Conservation (phyloP, 2,888 invertebrate species). For the Chymomyza fuscimana region DNA sequence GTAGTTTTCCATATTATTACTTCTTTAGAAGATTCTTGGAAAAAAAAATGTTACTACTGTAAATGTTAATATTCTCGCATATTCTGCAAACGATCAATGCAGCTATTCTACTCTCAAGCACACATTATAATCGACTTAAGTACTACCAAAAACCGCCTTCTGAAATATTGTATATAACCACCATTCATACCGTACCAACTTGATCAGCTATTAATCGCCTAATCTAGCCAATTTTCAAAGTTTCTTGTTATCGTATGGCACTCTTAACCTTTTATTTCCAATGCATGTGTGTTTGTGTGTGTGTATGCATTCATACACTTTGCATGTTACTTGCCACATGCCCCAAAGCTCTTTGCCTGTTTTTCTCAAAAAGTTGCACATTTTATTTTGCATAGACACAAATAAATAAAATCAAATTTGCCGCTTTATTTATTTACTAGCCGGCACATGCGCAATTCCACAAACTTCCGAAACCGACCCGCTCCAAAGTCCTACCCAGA, state of each 20-base stretch:
- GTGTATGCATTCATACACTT: background rate
- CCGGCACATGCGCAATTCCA: background rate
- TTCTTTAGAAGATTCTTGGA: too few species aligned
- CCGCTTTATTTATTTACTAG: slow-evolving; percentile 6
- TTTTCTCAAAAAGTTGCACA: slow-evolving; percentile 46
- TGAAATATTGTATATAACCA: background rate
- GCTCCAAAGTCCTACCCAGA: background rate
- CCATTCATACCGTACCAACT: background rate
- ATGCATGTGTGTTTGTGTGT: too few species aligned
- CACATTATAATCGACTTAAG: too few species aligned
- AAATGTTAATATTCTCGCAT: too few species aligned
- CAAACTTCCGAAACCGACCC: background rate
- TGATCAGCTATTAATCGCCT: background rate
- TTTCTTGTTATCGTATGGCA: background rate
- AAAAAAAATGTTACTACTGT: too few species aligned
- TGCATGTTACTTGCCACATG: slow-evolving; percentile 25
- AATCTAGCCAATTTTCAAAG: background rate
- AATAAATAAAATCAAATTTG: slow-evolving; percentile 7
- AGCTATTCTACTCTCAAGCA: too few species aligned
- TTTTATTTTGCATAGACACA: slow-evolving; percentile 23
- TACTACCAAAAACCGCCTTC: too few species aligned
- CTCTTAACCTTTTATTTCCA: background rate
- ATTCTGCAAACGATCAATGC: too few species aligned
- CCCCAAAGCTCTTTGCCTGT: slow-evolving; percentile 60
- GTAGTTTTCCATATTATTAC: too few species aligned